Evolutionary conservation across 2,797 vertebrate genomes (phyloP), one percentile per base, ranked within the genome.

Genomic region (Ara ararauna): DNA sequence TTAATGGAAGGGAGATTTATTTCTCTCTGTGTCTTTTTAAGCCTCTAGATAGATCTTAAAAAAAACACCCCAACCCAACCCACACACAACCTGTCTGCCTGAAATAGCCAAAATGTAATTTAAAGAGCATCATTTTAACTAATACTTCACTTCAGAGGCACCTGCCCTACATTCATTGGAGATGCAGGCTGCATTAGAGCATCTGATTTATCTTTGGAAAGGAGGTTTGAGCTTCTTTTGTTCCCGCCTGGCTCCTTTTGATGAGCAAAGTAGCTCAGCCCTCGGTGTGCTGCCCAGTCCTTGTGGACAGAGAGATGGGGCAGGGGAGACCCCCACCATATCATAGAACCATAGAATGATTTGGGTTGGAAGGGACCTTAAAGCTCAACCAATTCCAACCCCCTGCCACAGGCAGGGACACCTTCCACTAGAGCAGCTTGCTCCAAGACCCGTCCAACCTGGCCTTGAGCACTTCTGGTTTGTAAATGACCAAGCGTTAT

Each of bases 1-100:
- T 96, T 97, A 97, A 97, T 97, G 94, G 96, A 96, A 97, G 95
- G 91, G 94, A 97, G 96, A 97, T 98, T 97, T 97, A 97, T 98
- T 98, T 97, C 94, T 95, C 94, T 89, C 67, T 66, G 93, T 97
- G 97, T 97, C 97, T 97, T 96, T 97, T 96, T 97, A 98, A 98
- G 95, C 91, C 96, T 97, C 96, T 82, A 95, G 97, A 97, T 97
- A 97, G 96, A 97, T 96, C 94, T 93, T 93, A 89, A 97, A 97
- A 97, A 96, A 92, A 92, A 7, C 56, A 36, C 56, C 48, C 50
- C 79, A 93, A 45, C 71, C 75, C 95, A 94, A 93, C 95, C 95
- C 95, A 92, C 95, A 95, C 86, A 80, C 94, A 96, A 94, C 96
- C 95, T 95, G 93, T 92, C 96, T 97, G 93, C 94, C 81, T 95